Base-by-base conservation (phyloP, 2,113 vertebrate genomes). In the Saimiri boliviensis region DNA sequence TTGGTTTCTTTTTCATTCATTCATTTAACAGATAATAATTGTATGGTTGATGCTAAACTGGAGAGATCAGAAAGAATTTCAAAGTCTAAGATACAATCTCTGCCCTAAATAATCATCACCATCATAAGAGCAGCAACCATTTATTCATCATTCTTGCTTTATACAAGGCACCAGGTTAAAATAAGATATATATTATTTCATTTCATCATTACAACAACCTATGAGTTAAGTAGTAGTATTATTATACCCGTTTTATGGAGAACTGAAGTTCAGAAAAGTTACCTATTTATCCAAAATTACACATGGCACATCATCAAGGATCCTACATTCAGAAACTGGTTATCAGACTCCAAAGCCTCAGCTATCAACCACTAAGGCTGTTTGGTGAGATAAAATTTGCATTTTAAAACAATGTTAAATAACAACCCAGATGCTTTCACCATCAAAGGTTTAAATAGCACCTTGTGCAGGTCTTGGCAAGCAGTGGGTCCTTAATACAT, bases 231-330 rank as follows among this genome's bases (percentile, higher is more conserved):
- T 70, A 71, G 88, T 58, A 70, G 63, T 60, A 70, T 71, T 52
- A 85, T 85, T 70, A 70, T 76, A 86, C 13, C 23, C 14, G 89
- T n/a, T 60, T 95, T 37, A 54, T 89, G 79, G 76, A 47, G 87
- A 89, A 92, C 37, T 66, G 35, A 92, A 81, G 25, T 23, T 89
- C 84, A 77, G 32, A 89, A 60, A 92, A 89, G 42, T 89, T 54
- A 80, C 37, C 71, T 68, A n/a, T 56, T 94, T 76, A 74, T 54
- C 11, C 16, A 85, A 42, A 47, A 56, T 95, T 58, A 66, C 58
- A 58, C 20, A 42, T 63, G 71, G n/a, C 40, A 35, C 3, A 3
- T 60, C 42, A 88, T 81, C 77, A 91, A 85, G 32, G 49, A 45
- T 6, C 17, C 79, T 77, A 73, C 17, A 71, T 93, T 86, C 35